Evolutionary conservation across 2,113 vertebrate species (phyloP), one percentile per base, ranked within the genome.

Genomic region (Synchiropus splendidus): DNA sequence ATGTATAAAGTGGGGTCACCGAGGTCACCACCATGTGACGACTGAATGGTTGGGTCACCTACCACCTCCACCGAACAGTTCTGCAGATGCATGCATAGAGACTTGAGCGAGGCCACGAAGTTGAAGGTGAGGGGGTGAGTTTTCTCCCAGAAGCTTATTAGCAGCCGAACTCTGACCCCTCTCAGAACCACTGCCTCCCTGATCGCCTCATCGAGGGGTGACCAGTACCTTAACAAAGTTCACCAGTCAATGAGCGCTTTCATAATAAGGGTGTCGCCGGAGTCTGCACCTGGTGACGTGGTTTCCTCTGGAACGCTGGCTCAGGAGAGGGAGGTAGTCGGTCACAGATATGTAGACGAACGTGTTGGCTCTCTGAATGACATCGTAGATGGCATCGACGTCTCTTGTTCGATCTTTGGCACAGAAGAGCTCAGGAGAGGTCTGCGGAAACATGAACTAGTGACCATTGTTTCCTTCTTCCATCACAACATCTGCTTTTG

Each of bases 171-270:
- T 53, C 32, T 54, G 59, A 82, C 1, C 36, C 77, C 54, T 56
- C 70, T 69, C 16, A 82, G 60, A 0, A 82, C 57, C 48, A 73
- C 77, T 8, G 79, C 79, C 36, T 82, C 79, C 42, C 77, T 63
- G 63, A 82, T 73, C 37, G 56, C 51, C 54, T 82, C 79, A 51
- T 82, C 79, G 1, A 82, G 70, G 2, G 38, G 10, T 1, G 79
- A 79, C 79, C 79, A 82, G 18, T 79, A 82, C 46, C 77, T 79
- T n/a, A n/a, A n/a, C n/a, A n/a, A n/a, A n/a, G n/a, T n/a, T n/a
- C n/a, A n/a, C n/a, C n/a, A n/a, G n/a, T n/a, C n/a, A n/a, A n/a
- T n/a, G n/a, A n/a, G n/a, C n/a, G n/a, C n/a, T n/a, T n/a, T n/a
- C n/a, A n/a, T 1, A 12, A 41, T 27, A 45, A 41, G 30, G 16